Conservation (phyloP, 2,113 vertebrate species). For the Falcunculus frontatus region DNA sequence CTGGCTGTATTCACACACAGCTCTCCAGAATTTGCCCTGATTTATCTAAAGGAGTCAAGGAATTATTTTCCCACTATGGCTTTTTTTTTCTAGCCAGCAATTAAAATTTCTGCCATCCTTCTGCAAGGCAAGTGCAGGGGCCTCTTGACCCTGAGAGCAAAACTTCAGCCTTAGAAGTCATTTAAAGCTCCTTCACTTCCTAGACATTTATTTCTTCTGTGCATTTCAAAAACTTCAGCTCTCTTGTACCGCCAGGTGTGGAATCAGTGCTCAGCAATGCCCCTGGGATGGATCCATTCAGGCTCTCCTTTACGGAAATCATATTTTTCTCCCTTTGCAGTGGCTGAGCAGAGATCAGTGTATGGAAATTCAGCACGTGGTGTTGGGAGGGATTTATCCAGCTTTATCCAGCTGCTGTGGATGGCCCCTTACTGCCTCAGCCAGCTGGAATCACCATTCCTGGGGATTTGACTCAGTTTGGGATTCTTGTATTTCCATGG, state of each 20-base stretch:
- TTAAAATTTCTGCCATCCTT: not conserved
- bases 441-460: not conserved
- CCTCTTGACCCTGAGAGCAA: not conserved
- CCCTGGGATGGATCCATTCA: not conserved
- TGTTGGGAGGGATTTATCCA: not conserved
- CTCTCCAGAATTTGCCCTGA: not conserved
- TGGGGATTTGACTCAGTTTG: not conserved
- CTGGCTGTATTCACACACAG: not conserved
- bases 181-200: not conserved
- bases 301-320: not conserved
- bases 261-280: not conserved
- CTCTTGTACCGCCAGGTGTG: not conserved
- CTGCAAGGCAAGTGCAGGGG: not conserved
- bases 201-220: not conserved
- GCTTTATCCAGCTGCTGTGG: not conserved
- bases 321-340: not conserved
- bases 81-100: not conserved
- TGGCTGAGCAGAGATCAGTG: not conserved
- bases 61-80: not conserved
- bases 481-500: not conserved
- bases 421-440: not conserved
- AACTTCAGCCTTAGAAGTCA: not conserved
- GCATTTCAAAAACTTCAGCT: not conserved
- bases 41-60: not conserved
- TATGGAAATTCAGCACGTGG: not conserved